These are phyloP conservation scores for Globodera rostochiensis DNA, from an alignment of 1,140 invertebrate genomes.

Conservation along the genomic window DNA sequence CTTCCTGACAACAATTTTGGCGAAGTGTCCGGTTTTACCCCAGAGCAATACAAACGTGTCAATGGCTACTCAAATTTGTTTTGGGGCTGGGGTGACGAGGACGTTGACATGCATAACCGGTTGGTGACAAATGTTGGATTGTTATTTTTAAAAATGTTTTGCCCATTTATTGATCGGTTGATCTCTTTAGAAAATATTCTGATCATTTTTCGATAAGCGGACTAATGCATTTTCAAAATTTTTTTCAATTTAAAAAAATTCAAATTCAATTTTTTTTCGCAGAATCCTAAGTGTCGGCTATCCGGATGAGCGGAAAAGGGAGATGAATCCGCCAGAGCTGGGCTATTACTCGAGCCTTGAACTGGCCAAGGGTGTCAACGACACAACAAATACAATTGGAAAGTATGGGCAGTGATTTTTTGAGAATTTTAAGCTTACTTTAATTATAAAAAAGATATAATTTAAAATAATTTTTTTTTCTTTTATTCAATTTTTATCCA, in stretches of 20 bases:
- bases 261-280: neutral
- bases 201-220: too few species aligned
- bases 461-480: too few species aligned
- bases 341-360: conserved; percentile 1
- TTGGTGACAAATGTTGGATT: neutral
- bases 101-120: conserved; percentile 47
- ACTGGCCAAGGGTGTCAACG: neutral
- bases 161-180: too few species aligned
- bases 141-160: too few species aligned
- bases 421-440: neutral
- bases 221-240: neutral
- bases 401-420: neutral
- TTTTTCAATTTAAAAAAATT: neutral
- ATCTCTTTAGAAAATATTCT: too few species aligned
- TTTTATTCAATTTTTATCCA: neutral
- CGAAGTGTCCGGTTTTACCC: conserved; percentile 71
- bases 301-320: neutral
- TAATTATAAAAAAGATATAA: neutral
- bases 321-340: neutral
- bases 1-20: conserved; percentile 68
- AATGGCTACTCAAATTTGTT: conserved; percentile 90
- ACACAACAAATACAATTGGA: neutral
- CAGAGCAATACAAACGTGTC: conserved; percentile 74
- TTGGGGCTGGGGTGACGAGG: conserved; percentile 74
- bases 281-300: neutral